These are phyloP conservation scores for Sebastes miniatus DNA, from an alignment of 2,797 vertebrate species.

Conservation along the genomic window DNA sequence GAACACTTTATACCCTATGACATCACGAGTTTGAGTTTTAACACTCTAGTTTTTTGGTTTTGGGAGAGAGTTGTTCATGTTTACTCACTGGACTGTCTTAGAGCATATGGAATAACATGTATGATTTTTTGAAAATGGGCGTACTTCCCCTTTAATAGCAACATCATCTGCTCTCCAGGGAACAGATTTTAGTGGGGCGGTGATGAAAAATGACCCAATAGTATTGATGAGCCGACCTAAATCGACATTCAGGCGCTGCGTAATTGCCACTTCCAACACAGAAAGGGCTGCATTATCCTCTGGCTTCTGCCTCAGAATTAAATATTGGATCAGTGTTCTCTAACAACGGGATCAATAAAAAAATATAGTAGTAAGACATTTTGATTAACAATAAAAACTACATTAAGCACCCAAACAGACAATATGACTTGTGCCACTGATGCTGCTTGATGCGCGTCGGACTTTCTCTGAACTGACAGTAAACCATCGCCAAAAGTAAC, in stretches of 20 bases:
- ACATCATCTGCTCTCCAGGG: constrained; percentile 32
- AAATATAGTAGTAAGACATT: background rate
- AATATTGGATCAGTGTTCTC: background rate
- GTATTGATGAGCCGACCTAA: constrained; percentile 56
- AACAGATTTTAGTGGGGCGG: constrained; percentile 24
- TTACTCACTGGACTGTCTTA: background rate
- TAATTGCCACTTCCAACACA: constrained; percentile 26
- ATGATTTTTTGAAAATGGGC: background rate
- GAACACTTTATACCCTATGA: too few relatives aligned
- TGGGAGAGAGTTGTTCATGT: background rate
- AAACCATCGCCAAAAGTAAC: background rate
- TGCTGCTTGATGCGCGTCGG: background rate
- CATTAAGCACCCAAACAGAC: background rate
- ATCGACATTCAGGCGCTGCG: constrained; percentile 46
- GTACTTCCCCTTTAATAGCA: constrained; percentile 1
- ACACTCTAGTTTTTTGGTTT: too few relatives aligned
- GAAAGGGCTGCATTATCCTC: background rate
- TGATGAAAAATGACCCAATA: constrained; percentile 33
- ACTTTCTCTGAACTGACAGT: background rate
- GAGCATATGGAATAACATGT: background rate
- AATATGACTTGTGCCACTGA: background rate
- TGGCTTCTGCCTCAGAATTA: background rate
- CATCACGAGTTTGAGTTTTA: too few relatives aligned
- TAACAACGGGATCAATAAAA: background rate
- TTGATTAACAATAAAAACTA: constrained; percentile 9